Evolutionary conservation across 2,113 vertebrate species (phyloP), one percentile per base, ranked within the genome.

Genomic region (Pongo abelii): DNA sequence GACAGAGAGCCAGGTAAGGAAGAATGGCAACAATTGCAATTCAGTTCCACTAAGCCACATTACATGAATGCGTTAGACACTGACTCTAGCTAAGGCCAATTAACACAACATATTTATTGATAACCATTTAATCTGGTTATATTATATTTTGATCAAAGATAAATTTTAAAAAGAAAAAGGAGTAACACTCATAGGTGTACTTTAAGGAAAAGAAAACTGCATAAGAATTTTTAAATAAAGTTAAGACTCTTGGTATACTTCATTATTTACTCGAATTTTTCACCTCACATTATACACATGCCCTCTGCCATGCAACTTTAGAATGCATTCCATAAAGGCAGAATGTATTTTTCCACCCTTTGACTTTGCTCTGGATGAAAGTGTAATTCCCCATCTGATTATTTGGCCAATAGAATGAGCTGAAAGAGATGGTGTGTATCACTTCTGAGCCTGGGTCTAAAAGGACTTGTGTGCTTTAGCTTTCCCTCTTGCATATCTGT

Each of bases 391-490:
- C 5, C 16, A n/a, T 3, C 8, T 30, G 25, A 90, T 87, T 18
- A 59, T 67, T 12, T 79, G 52, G 1, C 20, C 3, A 13, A 12
- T 52, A 52, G 22, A 90, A 78, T 23, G 9, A 79, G 16, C 23
- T 48, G 72, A 83, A 77, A 0, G 0, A 70, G 4, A 25, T 35
- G n/a, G 46, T 50, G 46, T 50, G 22, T 64, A 1, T 57, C 38
- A 64, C 16, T 79, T 84, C 27, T 88, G 46, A 94, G 14, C 14
- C 0, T 38, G 18, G 27, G 18, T 0, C 35, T 83, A 50, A n/a
- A 8, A 69, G 5, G 1, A 1, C 17, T 67, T 43, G 0, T 2
- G 0, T 57, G 2, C 18, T 64, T 77, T 48, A 55, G 13, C 3
- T 25, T 61, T 13, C 32, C 10, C 14, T 74, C 3, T 2, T 61